Conservation (phyloP, 2,888 invertebrate genomes). For the Clivina fossor region DNA sequence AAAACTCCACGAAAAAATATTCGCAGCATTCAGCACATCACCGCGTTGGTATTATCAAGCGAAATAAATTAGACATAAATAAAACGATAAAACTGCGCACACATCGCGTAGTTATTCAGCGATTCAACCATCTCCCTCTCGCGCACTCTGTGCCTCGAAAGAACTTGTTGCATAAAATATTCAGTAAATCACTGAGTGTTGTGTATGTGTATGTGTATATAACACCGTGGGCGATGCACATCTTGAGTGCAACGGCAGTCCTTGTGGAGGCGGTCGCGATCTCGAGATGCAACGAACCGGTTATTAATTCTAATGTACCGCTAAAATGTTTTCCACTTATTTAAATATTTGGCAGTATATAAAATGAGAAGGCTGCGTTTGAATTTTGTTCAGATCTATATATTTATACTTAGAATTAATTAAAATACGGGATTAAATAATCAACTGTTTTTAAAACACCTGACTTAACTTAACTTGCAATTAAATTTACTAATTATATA, state of each 20-base stretch:
- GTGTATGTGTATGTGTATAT: not conserved
- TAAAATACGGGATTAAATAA: no score
- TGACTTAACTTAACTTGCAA: no score
- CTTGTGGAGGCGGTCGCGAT: constrained; percentile 1
- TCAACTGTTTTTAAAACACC: no score
- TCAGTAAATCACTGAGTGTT: constrained; percentile 27
- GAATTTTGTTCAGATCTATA: no score
- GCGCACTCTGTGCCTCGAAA: no score
- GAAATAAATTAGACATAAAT: constrained; percentile 27
- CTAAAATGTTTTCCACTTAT: constrained; percentile 22
- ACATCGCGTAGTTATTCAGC: no score
- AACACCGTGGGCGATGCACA: not conserved
- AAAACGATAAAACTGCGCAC: constrained; percentile 29
- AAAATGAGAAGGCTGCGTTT: not conserved
- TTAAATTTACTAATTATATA: no score
- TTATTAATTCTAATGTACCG: constrained; percentile 33
- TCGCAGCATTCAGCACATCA: no score
- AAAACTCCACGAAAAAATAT: no score
- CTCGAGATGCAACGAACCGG: constrained; percentile 1
- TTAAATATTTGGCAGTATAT: not conserved
- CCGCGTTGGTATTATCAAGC: constrained; percentile 14
- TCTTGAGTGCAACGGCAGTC: constrained; percentile 5
- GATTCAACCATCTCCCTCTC: no score
- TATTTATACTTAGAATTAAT: no score
- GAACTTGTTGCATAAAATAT: constrained; percentile 34